Base-by-base conservation (phyloP, 2,888 invertebrate species). In the Aphodius sticticus region DNA sequence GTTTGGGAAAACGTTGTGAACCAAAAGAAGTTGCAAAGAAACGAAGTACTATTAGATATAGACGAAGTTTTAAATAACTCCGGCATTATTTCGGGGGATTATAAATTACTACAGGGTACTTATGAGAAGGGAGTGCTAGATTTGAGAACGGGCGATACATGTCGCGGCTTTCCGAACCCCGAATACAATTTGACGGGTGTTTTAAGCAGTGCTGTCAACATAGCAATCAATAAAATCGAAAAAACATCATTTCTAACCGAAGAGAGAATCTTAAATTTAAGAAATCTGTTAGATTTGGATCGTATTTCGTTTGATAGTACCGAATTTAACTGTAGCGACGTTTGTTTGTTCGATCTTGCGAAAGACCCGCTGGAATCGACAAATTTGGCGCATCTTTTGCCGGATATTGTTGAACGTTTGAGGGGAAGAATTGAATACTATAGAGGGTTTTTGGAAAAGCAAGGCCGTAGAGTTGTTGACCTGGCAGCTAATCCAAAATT, bases 351-450 rank as follows among this genome's bases (percentile, higher is more conserved):
- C 78, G 87, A 88, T 78, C 80, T 88, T 1, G 69, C 81, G 9
- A 79, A 83, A 6, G 88, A 88, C 82, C 88, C 88, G 6, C 88
- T 88, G 78, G 88, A 88, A 82, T 87, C 86, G 6, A 84, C 78
- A 35, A 87, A 88, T 82, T 77, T 88, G 72, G 82, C 86, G 0
- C 69, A 79, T 0, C 78, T 84, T 14, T 77, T 80, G 16, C 81
- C 84, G 7, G 76, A 82, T 6, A 82, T 88, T 26, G 82, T 82
- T 0, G 16, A 77, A 7, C 76, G 70, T 35, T 81, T 88, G 36
- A 83, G 79, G n/a, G 16, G 76, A 15, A 82, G 81, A 81, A 76
- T 88, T 36, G 14, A 71, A 4, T 7, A 84, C 15, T 86, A 81
- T 82, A 83, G 80, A 80, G 53, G 78, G 6, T 72, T 84, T 77